Evolutionary conservation across 2,888 invertebrate genomes (phyloP).

Genomic region (Amphipoea lucens): DNA sequence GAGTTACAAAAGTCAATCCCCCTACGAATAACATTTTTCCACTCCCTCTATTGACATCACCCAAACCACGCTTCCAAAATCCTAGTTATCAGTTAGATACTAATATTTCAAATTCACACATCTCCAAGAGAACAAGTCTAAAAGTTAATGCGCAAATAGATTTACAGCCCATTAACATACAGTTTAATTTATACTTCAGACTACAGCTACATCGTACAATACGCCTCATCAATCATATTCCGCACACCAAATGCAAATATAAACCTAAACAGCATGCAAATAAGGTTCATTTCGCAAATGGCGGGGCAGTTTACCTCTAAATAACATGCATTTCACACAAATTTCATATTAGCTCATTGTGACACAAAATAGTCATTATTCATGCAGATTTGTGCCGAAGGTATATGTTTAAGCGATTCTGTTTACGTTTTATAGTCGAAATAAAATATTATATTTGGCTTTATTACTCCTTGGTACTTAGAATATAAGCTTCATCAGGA

Average conservation of each 20-base stretch:
- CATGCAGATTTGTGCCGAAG: slow-evolving; percentile 63
- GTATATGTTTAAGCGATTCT: slow-evolving; percentile 44
- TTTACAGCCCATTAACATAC: slow-evolving; percentile 74
- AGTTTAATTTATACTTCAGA: slow-evolving; percentile 63
- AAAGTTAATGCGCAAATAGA: slow-evolving; percentile 67
- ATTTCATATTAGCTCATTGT: slow-evolving; percentile 64
- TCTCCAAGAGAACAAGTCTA: slow-evolving; percentile 56
- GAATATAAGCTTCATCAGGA: not conserved
- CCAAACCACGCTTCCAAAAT: not conserved
- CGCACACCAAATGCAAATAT: slow-evolving; percentile 29
- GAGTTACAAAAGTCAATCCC: not conserved
- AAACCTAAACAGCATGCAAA: slow-evolving; percentile 38
- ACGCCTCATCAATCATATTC: slow-evolving; percentile 63
- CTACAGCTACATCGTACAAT: slow-evolving; percentile 50
- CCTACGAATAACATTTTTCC: not conserved
- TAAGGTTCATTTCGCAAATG: slow-evolving; percentile 45
- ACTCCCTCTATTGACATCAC: not conserved
- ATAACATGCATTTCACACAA: slow-evolving; percentile 65
- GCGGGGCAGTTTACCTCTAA: slow-evolving; percentile 49
- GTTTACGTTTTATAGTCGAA: slow-evolving; percentile 31
- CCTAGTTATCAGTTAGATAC: not conserved
- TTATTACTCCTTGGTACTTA: slow-evolving; percentile 19
- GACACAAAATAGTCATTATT: slow-evolving; percentile 68
- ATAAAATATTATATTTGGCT: slow-evolving; percentile 37
- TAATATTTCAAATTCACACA: slow-evolving; percentile 45